Conservation (phyloP, 1,140 invertebrate species). For the Camponotus pennsylvanicus region DNA sequence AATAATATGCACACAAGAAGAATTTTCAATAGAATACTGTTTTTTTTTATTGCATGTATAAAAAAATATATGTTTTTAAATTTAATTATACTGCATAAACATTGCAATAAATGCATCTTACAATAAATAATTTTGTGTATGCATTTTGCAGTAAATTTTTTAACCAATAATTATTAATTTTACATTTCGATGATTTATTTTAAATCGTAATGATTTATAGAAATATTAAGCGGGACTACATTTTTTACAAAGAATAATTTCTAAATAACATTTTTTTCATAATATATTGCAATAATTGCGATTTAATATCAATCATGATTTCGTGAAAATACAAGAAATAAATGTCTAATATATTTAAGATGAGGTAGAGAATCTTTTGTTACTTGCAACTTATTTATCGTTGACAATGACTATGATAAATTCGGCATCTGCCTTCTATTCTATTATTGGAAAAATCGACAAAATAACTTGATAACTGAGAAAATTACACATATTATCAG, state of each 20-base stretch:
- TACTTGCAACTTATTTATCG: background rate
- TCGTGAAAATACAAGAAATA: background rate
- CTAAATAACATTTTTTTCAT: background rate
- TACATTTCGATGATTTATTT: background rate
- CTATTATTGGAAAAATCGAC: background rate
- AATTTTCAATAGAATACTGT: background rate
- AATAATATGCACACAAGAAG: background rate
- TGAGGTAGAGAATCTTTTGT: no score
- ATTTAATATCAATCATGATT: conserved; percentile 15
- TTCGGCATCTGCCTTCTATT: background rate
- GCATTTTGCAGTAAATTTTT: background rate
- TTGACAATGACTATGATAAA: background rate
- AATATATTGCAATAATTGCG: background rate
- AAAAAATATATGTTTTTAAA: background rate
- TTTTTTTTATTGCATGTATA: background rate
- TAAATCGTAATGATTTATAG: background rate
- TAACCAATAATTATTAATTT: background rate
- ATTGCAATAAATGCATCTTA: no score
- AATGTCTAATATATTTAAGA: background rate
- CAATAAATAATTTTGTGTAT: no score
- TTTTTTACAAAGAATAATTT: background rate
- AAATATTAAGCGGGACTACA: background rate
- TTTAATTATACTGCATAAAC: no score
- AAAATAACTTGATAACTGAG: conserved; percentile 1
- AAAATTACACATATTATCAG: background rate